phyloP scores from a whole-genome alignment of 2,888 invertebrate genomes.

The Epinotia brunnichana region DNA sequence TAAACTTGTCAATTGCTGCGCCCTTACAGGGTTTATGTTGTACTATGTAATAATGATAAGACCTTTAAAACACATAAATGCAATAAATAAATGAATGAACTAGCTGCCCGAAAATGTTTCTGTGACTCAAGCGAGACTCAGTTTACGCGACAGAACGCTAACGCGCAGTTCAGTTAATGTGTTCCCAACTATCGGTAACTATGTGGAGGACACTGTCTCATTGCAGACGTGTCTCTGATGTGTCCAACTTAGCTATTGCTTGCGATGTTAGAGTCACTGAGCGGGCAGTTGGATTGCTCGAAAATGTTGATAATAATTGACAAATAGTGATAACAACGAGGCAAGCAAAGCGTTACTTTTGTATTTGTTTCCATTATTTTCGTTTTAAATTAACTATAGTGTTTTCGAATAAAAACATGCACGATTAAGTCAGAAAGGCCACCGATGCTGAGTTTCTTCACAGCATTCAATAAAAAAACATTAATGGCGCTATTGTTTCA shows the following conservation, averaged over 20 bases:
- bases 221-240: slow-evolving; percentile 16
- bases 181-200: slow-evolving; percentile 42
- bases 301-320: slow-evolving; percentile 14
- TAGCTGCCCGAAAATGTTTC: not conserved
- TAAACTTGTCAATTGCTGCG: too few relatives aligned
- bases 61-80: too few relatives aligned
- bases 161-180: slow-evolving; percentile 40
- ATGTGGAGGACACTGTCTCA: slow-evolving; percentile 35
- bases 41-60: too few relatives aligned
- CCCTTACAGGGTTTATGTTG: too few relatives aligned
- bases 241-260: slow-evolving; percentile 22
- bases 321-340: not conserved
- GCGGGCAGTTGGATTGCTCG: slow-evolving; percentile 8
- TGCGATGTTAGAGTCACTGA: not conserved
- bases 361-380: not conserved
- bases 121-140: slow-evolving; percentile 5
- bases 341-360: not conserved
- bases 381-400: not conserved
- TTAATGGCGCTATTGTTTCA: too few relatives aligned
- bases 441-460: too few relatives aligned
- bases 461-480: too few relatives aligned
- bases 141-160: slow-evolving; percentile 42
- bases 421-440: too few relatives aligned
- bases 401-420: too few relatives aligned
- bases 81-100: too few relatives aligned